Conservation (phyloP, 1,140 invertebrate genomes). For the Protaetia brevitarsis region DNA sequence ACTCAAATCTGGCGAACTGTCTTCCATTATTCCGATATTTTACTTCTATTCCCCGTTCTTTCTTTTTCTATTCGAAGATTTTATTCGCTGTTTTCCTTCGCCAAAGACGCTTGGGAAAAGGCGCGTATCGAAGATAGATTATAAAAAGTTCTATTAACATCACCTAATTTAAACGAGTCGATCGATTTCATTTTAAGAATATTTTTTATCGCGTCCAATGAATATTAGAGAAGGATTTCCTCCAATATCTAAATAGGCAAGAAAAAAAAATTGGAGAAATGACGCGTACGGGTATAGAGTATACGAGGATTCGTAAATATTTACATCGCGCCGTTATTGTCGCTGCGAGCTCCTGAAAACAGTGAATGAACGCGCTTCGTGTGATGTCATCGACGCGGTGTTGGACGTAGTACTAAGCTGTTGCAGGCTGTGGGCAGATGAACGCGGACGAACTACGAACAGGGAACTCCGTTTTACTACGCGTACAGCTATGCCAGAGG, state of each 20-base stretch:
- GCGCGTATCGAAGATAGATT: background rate
- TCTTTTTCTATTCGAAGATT: background rate
- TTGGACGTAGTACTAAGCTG: constrained; percentile 8
- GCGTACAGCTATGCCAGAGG: constrained; percentile 7
- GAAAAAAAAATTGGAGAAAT: background rate
- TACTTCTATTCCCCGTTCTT: background rate
- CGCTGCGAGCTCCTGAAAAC: background rate
- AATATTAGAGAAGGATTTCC: background rate
- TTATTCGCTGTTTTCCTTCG: background rate
- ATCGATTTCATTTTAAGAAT: background rate
- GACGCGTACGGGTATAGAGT: background rate
- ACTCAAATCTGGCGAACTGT: constrained; percentile 80
- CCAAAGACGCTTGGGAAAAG: background rate
- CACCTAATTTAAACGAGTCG: background rate
- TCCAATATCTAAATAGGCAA: background rate
- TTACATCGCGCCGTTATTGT: background rate
- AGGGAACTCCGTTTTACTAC: background rate
- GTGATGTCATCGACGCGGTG: constrained; percentile 6
- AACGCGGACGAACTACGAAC: background rate
- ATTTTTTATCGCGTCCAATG: background rate
- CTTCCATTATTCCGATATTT: constrained; percentile 55
- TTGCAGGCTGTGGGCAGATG: background rate
- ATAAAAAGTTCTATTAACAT: too few species aligned
- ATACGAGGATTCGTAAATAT: background rate
- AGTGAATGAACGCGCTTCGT: constrained; percentile 1